phyloP scores from a whole-genome alignment of 2,113 vertebrate species.

The Electrona antarctica region DNA sequence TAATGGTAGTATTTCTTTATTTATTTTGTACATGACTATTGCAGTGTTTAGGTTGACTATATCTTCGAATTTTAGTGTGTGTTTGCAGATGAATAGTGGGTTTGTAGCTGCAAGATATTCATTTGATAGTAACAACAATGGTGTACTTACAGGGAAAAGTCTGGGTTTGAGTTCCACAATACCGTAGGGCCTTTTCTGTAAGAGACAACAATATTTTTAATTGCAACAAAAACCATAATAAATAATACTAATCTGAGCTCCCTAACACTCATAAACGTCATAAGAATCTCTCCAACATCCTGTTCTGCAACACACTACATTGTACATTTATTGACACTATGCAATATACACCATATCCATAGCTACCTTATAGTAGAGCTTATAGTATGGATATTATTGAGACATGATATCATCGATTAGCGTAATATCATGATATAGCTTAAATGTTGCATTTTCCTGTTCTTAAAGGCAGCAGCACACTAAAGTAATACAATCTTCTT shows the following conservation, averaged over 20 bases:
- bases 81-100: too few relatives aligned
- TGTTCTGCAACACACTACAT: too few relatives aligned
- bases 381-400: not conserved
- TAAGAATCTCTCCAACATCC: too few relatives aligned
- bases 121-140: not conserved
- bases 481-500: not conserved
- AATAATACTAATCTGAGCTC: too few relatives aligned
- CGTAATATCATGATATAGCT: not conserved
- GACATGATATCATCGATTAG: too few relatives aligned
- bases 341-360: not conserved
- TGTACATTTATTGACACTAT: too few relatives aligned
- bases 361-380: not conserved
- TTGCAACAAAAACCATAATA: not conserved
- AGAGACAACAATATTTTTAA: slow-evolving; percentile 38
- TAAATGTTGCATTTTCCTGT: not conserved
- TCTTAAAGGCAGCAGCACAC: not conserved
- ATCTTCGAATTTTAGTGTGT: too few relatives aligned
- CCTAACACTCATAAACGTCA: too few relatives aligned
- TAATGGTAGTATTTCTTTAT: too few relatives aligned
- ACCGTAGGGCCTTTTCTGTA: slow-evolving; percentile 80
- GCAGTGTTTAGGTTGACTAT: too few relatives aligned
- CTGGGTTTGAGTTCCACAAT: slow-evolving; percentile 77
- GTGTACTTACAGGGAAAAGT: slow-evolving; percentile 87
- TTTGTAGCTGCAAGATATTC: too few relatives aligned
- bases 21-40: too few relatives aligned